Evolutionary conservation across 30 jellyfish, hydroid and myxozoan species (phyloP).

Genomic region (Sanderia malayensis): DNA sequence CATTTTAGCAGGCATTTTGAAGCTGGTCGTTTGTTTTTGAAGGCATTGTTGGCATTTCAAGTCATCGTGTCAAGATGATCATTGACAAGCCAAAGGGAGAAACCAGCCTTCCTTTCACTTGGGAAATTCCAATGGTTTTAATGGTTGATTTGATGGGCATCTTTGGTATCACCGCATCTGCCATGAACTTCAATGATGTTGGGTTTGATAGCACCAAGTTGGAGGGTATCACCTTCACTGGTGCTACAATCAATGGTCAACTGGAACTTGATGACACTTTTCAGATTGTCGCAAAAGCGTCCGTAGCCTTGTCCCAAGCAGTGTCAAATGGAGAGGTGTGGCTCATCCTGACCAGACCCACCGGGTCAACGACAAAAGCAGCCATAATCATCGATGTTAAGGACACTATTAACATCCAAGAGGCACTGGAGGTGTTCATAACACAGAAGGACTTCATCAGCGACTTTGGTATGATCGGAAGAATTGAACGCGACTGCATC

Average conservation of each 20-base stretch:
- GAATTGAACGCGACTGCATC: constrained; percentile 47
- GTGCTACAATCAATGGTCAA: constrained; percentile 42
- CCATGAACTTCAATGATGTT: constrained; percentile 39
- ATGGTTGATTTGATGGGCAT: constrained; percentile 51
- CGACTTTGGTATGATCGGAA: constrained; percentile 55
- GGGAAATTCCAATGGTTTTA: constrained; percentile 22
- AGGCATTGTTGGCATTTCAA: constrained; percentile 28
- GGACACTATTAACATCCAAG: constrained; percentile 37
- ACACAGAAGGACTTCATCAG: constrained; percentile 41
- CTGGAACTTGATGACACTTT: constrained; percentile 20
- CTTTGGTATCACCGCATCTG: constrained; percentile 42
- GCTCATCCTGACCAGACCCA: constrained; percentile 34
- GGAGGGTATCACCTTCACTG: constrained; percentile 38
- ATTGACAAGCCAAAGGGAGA: constrained; percentile 25
- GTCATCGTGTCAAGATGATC: constrained; percentile 12
- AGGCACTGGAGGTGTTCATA: constrained; percentile 43
- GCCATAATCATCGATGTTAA: constrained; percentile 38
- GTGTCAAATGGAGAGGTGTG: constrained; percentile 29
- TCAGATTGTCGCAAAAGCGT: constrained; percentile 52
- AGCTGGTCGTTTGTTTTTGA: too few species aligned
- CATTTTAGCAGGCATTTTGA: too few species aligned
- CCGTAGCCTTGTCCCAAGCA: constrained; percentile 24
- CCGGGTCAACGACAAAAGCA: constrained; percentile 37
- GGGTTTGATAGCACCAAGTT: constrained; percentile 46
- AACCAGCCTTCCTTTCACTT: constrained; percentile 16